Base-by-base conservation (phyloP, 1,140 invertebrate genomes). In the Dendroctonus ponderosae region DNA sequence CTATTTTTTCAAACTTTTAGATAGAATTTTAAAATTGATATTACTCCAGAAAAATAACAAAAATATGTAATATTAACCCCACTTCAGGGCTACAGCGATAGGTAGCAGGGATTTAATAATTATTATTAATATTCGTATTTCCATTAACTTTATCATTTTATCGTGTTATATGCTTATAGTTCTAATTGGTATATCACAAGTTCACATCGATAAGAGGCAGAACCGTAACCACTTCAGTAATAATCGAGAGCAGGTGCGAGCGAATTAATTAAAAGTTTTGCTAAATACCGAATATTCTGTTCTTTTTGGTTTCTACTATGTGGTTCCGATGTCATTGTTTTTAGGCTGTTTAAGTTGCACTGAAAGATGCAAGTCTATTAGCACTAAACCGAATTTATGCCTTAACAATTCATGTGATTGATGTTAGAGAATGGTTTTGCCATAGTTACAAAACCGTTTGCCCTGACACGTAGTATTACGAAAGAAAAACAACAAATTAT, bases 111-210 rank as follows among this genome's bases (percentile, higher is more conserved):
- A 43, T 63, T 64, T 64, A 64, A 48, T 49, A 64, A 56, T 64
- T 56, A 54, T 49, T 64, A 58, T 58, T 66, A 66, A 50, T 66
- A 54, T 66, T 58, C 12, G 42, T 59, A 50, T 66, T 66, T 66
- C 52, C 63, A 66, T 66, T 66, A 66, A 66, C 38, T 66, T 59
- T 59, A 66, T 57, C 54, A 57, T 42, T 51, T 66, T 66, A 66
- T 66, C 63, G 50, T 56, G 39, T 38, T 62, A 53, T 62, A 43
- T 39, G 52, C 53, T 51, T 66, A 66, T 64, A 62, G 12, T 62
- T 62, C 51, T 53, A 64, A 64, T 64, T 56, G 49, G 42, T 15
- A 40, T 64, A 64, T 57, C 62, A 64, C 39, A 56, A 64, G 39
- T 64, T 56, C 26, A 57, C 46, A 64, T 50, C 53, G 53, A 64